A percentile compares a stretch with the other conserved stretches of the same genome.
Evolutionary conservation across 2,797 vertebrate species (phyloP).

Genomic region (Silurus lanzhouensis): DNA sequence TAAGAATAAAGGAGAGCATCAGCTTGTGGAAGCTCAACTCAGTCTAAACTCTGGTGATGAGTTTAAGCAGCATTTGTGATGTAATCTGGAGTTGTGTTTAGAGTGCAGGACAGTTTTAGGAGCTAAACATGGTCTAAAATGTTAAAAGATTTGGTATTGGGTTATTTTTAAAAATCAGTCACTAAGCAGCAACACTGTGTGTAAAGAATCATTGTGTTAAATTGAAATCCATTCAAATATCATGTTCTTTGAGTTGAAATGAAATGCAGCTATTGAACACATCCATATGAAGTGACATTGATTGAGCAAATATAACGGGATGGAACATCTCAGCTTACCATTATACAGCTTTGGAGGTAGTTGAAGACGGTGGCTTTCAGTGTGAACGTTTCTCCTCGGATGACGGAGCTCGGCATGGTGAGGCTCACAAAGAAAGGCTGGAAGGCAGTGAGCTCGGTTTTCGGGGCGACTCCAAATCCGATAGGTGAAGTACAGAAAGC

Average conservation of each 20-base stretch:
- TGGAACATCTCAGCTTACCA: slow-evolving; percentile 68
- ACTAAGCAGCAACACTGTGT: background rate
- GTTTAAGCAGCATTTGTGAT: background rate
- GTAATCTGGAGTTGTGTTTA: background rate
- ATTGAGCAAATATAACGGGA: background rate
- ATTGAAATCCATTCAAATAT: background rate
- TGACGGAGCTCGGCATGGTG: too few species aligned
- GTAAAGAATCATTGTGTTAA: background rate
- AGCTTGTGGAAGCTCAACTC: background rate
- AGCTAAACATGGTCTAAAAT: background rate
- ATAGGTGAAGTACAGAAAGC: too few species aligned
- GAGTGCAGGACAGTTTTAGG: background rate
- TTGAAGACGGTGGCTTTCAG: too few species aligned
- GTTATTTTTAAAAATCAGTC: background rate
- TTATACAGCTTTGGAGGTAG: slow-evolving; percentile 70
- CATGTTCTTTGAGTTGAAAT: background rate
- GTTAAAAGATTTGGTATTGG: background rate
- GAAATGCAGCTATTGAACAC: background rate
- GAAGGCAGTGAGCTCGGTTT: too few species aligned
- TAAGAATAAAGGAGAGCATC: background rate
- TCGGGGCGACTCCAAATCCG: too few species aligned
- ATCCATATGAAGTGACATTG: background rate
- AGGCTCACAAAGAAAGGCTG: too few species aligned
- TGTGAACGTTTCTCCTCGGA: too few species aligned
- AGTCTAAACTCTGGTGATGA: background rate